Conservation (phyloP, 2,888 invertebrate species). For the Lasioglossum figueresi region DNA sequence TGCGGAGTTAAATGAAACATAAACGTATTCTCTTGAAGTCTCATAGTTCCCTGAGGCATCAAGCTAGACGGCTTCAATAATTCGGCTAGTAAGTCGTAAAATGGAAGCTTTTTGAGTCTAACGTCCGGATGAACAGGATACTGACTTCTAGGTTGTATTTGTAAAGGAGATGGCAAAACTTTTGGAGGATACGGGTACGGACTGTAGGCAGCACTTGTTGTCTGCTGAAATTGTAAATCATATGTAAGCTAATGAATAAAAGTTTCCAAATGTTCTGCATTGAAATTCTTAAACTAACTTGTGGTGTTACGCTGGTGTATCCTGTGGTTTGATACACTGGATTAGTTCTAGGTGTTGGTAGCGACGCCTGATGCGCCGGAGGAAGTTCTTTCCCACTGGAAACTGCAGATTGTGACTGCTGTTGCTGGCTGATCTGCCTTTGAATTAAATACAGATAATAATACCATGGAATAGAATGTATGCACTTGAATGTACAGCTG, state of each 20-base stretch:
- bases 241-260: not conserved
- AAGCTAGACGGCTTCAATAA: conserved; percentile 95
- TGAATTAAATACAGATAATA: conserved; percentile 25
- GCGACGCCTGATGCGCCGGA: conserved; percentile 82
- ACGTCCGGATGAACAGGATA: conserved; percentile 97
- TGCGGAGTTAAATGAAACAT: conserved; percentile 96
- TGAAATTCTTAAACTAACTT: conserved; percentile 67
- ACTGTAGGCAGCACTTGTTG: conserved; percentile 72
- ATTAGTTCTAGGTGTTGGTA: conserved; percentile 78
- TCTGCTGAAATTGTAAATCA: conserved; percentile 56
- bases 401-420: conserved; percentile 76
- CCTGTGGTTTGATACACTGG: conserved; percentile 78
- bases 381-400: conserved; percentile 79
- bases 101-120: conserved; percentile 95
- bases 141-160: conserved; percentile 78
- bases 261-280: not conserved
- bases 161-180: conserved; percentile 75
- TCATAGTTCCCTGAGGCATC: conserved; percentile 87
- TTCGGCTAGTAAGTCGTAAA: conserved; percentile 95
- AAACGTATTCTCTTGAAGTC: conserved; percentile 94
- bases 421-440: conserved; percentile 81
- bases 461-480: not conserved
- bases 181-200: conserved; percentile 79
- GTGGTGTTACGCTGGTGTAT: conserved; percentile 79
- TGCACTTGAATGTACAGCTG: not conserved